phyloP scores from a whole-genome alignment of 2,113 vertebrate species.

The Lepus europaeus region DNA sequence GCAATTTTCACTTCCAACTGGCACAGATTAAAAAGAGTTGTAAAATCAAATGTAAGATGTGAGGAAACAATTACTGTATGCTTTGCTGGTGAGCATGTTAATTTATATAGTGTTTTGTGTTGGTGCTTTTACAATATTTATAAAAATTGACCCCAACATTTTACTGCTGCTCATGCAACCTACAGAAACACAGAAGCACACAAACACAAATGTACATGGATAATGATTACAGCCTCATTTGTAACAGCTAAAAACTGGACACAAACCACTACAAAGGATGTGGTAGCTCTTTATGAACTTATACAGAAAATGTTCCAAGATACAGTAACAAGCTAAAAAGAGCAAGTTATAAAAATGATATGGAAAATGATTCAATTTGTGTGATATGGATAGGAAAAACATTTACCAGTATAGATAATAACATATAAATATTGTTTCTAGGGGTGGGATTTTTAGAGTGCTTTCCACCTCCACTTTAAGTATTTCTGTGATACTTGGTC shows the following conservation, averaged over 20 bases:
- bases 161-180: not conserved
- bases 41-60: not conserved
- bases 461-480: not conserved
- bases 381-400: not conserved
- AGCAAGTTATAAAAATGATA: not conserved
- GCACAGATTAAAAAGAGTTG: slow-evolving; percentile 4
- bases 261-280: not conserved
- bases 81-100: not conserved
- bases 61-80: not conserved
- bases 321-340: not conserved
- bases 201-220: not conserved
- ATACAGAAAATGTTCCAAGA: not conserved
- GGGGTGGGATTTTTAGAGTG: not conserved
- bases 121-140: not conserved
- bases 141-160: not conserved
- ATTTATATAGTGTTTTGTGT: not conserved
- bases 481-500: slow-evolving; percentile 34
- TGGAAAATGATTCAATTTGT: slow-evolving; percentile 39
- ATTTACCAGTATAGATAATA: not conserved
- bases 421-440: not conserved
- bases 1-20: slow-evolving; percentile 60
- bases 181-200: not conserved
- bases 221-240: not conserved
- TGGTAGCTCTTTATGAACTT: no score
- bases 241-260: not conserved